These are phyloP conservation scores for Pachyuromys duprasi DNA, from an alignment of 2,797 vertebrate species.

Conservation along the genomic window DNA sequence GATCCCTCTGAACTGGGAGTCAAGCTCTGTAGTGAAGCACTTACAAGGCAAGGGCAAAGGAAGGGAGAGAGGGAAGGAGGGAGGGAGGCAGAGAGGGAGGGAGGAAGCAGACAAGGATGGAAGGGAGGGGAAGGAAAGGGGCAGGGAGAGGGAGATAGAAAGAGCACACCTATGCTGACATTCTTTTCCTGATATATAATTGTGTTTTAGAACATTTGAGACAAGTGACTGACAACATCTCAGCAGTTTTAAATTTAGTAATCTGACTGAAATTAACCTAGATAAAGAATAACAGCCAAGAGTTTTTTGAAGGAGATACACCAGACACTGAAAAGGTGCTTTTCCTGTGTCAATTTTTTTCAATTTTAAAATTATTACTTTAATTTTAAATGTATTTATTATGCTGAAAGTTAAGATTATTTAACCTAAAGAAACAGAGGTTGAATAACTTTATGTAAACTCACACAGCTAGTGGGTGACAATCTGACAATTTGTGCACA, in stretches of 20 bases:
- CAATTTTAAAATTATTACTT: neutral
- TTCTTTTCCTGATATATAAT: neutral
- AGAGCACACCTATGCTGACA: neutral
- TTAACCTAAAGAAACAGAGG: neutral
- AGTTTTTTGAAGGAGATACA: neutral
- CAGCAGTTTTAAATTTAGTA: neutral
- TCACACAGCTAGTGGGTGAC: neutral
- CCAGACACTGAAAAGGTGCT: neutral
- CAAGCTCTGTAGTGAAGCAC: neutral
- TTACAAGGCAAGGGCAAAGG: neutral
- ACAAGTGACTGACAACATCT: neutral
- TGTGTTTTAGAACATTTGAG: neutral
- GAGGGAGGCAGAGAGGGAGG: fast-evolving
- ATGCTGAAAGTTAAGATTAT: neutral
- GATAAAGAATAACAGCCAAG: neutral
- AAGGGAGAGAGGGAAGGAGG: no score
- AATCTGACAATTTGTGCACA: neutral
- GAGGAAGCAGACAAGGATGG: no score
- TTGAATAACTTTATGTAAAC: neutral
- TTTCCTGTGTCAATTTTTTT: neutral
- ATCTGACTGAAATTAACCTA: neutral
- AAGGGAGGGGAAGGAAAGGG: no score
- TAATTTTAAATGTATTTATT: neutral
- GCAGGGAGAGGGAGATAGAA: neutral
- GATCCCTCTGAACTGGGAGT: neutral